These are phyloP conservation scores for Heliangelus exortis DNA, from an alignment of 2,797 vertebrate genomes.

Conservation along the genomic window DNA sequence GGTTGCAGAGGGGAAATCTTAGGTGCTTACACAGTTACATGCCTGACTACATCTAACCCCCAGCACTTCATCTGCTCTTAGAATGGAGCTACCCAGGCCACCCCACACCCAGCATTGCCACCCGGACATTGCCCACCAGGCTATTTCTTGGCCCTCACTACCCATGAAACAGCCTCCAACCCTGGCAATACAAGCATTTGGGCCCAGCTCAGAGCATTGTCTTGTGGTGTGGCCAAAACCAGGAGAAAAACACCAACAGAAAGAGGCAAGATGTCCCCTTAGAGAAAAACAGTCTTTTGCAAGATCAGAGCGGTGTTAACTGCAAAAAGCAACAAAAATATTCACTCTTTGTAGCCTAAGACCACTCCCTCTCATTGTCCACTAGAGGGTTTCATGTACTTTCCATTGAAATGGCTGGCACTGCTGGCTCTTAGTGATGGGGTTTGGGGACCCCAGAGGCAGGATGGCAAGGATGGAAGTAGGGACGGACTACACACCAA, in stretches of 20 bases:
- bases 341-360: neutral
- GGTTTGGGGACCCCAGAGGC: neutral
- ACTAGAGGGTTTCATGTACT: constrained; percentile 73
- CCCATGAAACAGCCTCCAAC: neutral
- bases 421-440: neutral
- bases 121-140: neutral
- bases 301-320: neutral
- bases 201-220: neutral
- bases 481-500: neutral
- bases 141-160: neutral
- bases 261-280: too few relatives aligned
- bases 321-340: neutral
- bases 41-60: neutral
- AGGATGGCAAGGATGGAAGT: neutral
- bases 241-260: neutral
- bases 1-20: constrained; percentile 1
- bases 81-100: neutral
- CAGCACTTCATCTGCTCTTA: neutral
- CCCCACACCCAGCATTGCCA: fast-evolving
- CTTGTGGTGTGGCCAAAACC: neutral
- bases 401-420: neutral
- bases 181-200: neutral
- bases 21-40: neutral
- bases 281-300: neutral
- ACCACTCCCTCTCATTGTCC: neutral